phyloP scores from a whole-genome alignment of 2,888 invertebrate species.

The Nephrotoma appendiculata region DNA sequence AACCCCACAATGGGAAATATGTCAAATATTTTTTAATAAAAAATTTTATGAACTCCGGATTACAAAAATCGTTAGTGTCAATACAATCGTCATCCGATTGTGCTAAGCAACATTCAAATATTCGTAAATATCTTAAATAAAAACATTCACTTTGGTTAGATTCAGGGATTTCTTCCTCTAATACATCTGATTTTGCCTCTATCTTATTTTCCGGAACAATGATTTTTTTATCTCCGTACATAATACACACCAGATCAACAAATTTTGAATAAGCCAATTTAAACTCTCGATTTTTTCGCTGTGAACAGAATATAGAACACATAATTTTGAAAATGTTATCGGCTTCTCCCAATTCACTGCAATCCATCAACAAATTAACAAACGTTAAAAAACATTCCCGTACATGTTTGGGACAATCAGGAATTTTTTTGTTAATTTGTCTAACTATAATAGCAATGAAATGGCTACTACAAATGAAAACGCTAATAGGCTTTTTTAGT shows the following conservation, averaged over 20 bases:
- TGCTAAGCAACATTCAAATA: not conserved
- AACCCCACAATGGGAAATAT: not conserved
- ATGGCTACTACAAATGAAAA: not conserved
- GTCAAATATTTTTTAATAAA: not conserved
- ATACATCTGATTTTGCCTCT: not conserved
- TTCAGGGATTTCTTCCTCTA: not conserved
- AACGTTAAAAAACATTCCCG: not conserved
- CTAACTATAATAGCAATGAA: not conserved
- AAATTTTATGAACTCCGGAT: not conserved
- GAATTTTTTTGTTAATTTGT: not conserved
- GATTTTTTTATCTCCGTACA: not conserved
- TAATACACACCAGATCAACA: not conserved
- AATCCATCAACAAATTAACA: not conserved
- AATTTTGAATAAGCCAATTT: not conserved
- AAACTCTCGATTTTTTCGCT: not conserved
- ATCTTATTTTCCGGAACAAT: not conserved
- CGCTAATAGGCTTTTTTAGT: not conserved
- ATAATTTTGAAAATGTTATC: not conserved
- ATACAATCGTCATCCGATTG: not conserved
- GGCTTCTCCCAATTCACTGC: not conserved
- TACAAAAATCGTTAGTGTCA: not conserved
- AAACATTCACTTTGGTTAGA: not conserved
- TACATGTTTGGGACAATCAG: not conserved
- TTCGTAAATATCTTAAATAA: not conserved
- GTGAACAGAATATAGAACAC: not conserved